Percentiles rank a stretch among this genome's conserved stretches.
phyloP scores from a whole-genome alignment of 2,797 vertebrate species.

The Tiaroga cobitis region DNA sequence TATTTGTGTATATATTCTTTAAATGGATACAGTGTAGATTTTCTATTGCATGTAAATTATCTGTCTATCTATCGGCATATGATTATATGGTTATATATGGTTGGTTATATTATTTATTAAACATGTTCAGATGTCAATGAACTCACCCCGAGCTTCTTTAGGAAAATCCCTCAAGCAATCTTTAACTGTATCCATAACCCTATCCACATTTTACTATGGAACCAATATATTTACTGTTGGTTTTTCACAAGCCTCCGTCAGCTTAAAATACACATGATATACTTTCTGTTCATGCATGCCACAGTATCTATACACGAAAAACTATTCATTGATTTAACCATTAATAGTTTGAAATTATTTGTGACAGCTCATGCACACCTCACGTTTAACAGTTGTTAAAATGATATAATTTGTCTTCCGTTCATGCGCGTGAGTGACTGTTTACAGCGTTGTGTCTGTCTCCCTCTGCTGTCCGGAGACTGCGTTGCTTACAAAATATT shows the following conservation, averaged over 20 bases:
- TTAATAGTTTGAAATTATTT: not conserved
- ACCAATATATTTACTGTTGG: not conserved
- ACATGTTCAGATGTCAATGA: not conserved
- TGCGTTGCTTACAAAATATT: not conserved
- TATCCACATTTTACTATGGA: not conserved
- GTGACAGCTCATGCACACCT: not conserved
- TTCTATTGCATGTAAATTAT: not conserved
- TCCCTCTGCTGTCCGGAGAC: slow-evolving; percentile 64
- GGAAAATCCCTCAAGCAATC: slow-evolving; percentile 67
- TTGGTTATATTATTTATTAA: not conserved
- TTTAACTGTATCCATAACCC: slow-evolving; percentile 67
- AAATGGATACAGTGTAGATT: not conserved
- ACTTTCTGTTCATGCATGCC: not conserved
- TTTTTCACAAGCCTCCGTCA: not conserved
- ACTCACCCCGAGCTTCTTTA: slow-evolving; percentile 77
- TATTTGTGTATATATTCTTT: not conserved
- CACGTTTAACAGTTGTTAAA: not conserved
- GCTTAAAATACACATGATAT: not conserved
- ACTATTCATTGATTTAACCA: not conserved
- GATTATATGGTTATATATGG: not conserved
- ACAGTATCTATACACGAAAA: not conserved
- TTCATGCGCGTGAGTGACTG: slow-evolving; percentile 7
- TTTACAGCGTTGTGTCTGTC: slow-evolving; percentile 22
- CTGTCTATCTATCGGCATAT: not conserved
- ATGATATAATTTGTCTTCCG: slow-evolving; percentile 46